A percentile compares a stretch with the other conserved stretches of the same genome.
Conservation (phyloP, 2,113 vertebrate species). For the Oreochromis spilurus region DNA sequence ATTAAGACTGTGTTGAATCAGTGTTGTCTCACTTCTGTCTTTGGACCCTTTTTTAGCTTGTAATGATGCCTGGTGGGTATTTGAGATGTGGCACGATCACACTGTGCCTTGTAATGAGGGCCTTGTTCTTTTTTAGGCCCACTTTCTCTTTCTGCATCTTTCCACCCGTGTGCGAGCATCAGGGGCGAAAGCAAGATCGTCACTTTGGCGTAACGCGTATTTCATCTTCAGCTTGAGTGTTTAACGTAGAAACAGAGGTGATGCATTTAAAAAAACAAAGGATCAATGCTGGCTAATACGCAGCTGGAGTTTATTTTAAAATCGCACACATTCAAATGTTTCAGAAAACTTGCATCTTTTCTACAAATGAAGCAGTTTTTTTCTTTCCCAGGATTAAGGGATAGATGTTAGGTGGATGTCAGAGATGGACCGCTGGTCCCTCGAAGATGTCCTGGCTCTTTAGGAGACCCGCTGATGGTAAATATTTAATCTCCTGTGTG, state of each 20-base stretch:
- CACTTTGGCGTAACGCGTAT: slow-evolving; percentile 23
- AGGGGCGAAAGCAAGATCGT: neutral
- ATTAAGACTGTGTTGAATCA: slow-evolving; percentile 61
- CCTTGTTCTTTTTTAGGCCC: slow-evolving; percentile 47
- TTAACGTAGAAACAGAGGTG: neutral
- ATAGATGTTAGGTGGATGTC: slow-evolving; percentile 34
- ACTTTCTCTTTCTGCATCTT: slow-evolving; percentile 1
- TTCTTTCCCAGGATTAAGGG: slow-evolving; percentile 29
- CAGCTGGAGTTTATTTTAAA: neutral
- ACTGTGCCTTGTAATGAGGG: slow-evolving; percentile 51
- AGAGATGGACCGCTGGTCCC: slow-evolving; percentile 23
- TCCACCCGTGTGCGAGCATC: neutral
- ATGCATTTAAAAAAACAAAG: neutral
- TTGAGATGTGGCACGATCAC: slow-evolving; percentile 52
- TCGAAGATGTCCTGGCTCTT: slow-evolving; percentile 35
- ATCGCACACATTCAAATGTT: neutral
- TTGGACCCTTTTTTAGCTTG: slow-evolving; percentile 53
- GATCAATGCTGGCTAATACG: neutral
- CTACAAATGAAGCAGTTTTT: slow-evolving; percentile 29
- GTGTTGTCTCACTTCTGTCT: slow-evolving; percentile 55
- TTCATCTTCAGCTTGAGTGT: neutral
- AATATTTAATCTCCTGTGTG: slow-evolving; percentile 67
- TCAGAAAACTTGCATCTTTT: slow-evolving; percentile 12
- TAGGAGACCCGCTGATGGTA: slow-evolving; percentile 37
- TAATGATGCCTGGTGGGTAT: slow-evolving; percentile 70